Evolutionary conservation across 2,113 vertebrate genomes (phyloP), one percentile per base, ranked within the genome.

Genomic region (Oxyruncus cristatus): DNA sequence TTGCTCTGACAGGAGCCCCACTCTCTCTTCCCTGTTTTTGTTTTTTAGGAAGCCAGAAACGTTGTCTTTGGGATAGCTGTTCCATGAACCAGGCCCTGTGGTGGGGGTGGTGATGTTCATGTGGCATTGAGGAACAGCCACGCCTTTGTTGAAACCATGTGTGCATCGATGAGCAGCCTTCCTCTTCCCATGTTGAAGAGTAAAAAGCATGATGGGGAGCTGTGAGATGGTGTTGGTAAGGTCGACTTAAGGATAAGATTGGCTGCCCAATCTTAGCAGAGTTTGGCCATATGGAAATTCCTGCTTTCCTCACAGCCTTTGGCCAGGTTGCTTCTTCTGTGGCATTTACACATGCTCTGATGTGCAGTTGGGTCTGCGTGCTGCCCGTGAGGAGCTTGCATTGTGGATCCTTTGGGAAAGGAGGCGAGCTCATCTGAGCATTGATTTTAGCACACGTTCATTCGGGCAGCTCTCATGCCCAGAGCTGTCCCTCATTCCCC

Each of bases 311-410:
- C 6, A 5, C 24, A 53, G 42, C 37, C 16, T 58, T 76, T 76
- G 68, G 73, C 44, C 26, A 55, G 17, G 46, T 28, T 95, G 14
- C 8, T 33, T 13, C 47, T 81, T 35, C 28, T 1, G 0, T 53
- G n/a, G 62, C 20, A 44, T 76, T 61, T 70, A 27, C 21, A 5
- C 2, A 4, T 30, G 35, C 53, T 79, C 39, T 47, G 50, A 33
- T 62, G 52, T n/a, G 67, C 3, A 11, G 32, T 5, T 62, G 58
- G n/a, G 14, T 86, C 52, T 91, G 50, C n/a, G 7, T 0, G 0
- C 41, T 85, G 44, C 58, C 20, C 4, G 0, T 33, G 72, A 80
- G 41, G 56, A 67, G 44, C 49, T 63, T 33, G 39, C 26, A 4
- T 2, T 5, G 3, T 28, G 71, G 37, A 52, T 82, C 47, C 61